Evolutionary conservation across 2,888 invertebrate species (phyloP), one percentile per base, ranked within the genome.

Genomic region (Macroteleia sp.): DNA sequence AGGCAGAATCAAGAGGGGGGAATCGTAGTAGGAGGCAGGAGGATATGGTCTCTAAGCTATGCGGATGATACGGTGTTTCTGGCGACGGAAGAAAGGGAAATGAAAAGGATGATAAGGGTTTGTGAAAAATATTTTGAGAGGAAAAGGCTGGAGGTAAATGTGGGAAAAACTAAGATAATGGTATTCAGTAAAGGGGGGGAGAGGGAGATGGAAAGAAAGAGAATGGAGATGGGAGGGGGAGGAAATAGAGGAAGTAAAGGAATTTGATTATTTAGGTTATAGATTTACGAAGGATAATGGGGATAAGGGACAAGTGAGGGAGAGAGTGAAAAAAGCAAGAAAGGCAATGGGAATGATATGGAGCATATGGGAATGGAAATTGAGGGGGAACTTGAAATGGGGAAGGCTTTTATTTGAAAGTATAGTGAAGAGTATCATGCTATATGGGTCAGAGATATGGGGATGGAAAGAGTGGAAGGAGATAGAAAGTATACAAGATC

Each of bases 1-100:
- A 28, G 30, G 8, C 12, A 19, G 3, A 8, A 25, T 25, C 25
- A 25, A 25, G 25, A 25, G 25, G 25, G 25, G 6, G 25, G 25
- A 25, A 5, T 52, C 9, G 36, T 36, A 3, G 34, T 20, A 12
- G 52, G 52, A 0, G 14, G 12, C 0, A 52, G 19, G 16, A 54
- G 39, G 12, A 36, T 54, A 1, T 22, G 16, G 36, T 39, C 36
- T 1, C 6, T 54, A 25, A 19, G 16, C 0, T 54, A 54, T 10
- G 54, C 54, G 16, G 54, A 54, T 16, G 54, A 54, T 10, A 54
- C 36, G 8, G 52, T 52, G n/a, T n/a, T 52, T 3, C 10, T 52
- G 14, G 52, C 52, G 12, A 36, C 19, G 12, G 20, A 52, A 1
- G 19, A 32, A n/a, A 4, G 4, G n/a, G 50, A 50, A 19, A 50